phyloP scores from a whole-genome alignment of 2,888 invertebrate genomes.

The Dryobota labecula region DNA sequence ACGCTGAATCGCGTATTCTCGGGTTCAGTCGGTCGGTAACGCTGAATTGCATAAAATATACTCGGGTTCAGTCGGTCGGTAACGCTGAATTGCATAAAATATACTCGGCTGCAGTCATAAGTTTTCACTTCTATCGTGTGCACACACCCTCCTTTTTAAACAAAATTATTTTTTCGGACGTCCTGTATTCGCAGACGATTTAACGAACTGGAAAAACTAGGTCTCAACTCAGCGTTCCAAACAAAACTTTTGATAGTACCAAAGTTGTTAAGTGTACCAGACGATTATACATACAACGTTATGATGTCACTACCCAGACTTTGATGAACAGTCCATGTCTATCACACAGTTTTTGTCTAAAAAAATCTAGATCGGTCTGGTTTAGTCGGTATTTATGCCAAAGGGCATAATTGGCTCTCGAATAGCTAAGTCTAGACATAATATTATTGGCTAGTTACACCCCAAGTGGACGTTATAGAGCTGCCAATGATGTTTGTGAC shows the following conservation, averaged over 20 bases:
- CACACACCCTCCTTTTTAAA: not conserved
- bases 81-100: not conserved
- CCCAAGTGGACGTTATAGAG: slow-evolving; percentile 50
- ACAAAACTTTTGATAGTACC: slow-evolving; percentile 38
- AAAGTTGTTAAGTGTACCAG: slow-evolving; percentile 35
- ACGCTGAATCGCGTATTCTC: not conserved
- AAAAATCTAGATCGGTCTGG: slow-evolving; percentile 56
- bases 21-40: not conserved
- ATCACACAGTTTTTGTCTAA: slow-evolving; percentile 50
- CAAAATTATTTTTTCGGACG: not conserved
- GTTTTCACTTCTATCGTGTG: not conserved
- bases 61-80: not conserved
- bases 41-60: not conserved
- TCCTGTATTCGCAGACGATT: slow-evolving; percentile 3
- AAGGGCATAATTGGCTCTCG: slow-evolving; percentile 60
- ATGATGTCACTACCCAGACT: slow-evolving; percentile 56
- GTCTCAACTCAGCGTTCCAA: slow-evolving; percentile 1
- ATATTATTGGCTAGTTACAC: slow-evolving; percentile 60
- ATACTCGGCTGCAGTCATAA: not conserved
- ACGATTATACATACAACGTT: slow-evolving; percentile 48
- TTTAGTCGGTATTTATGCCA: slow-evolving; percentile 59
- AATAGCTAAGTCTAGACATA: slow-evolving; percentile 64
- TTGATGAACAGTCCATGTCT: slow-evolving; percentile 60
- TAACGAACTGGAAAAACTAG: slow-evolving; percentile 44
- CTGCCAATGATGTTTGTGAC: slow-evolving; percentile 56